A percentile compares a stretch with the other conserved stretches of the same genome.
Conservation (phyloP, 2,888 invertebrate species). For the Melanostoma scalare region DNA sequence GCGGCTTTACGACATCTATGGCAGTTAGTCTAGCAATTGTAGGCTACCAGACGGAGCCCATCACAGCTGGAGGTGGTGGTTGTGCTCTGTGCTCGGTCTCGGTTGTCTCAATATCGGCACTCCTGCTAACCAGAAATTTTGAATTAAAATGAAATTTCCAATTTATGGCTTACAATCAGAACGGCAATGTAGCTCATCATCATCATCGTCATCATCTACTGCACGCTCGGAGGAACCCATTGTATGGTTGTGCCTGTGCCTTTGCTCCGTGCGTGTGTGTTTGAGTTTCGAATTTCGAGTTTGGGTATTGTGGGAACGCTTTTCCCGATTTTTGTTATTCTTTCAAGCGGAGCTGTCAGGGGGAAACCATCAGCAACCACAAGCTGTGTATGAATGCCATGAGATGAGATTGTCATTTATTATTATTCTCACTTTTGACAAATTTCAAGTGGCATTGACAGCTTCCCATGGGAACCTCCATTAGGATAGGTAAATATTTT, state of each 20-base stretch:
- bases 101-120: background rate
- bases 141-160: constrained; percentile 67
- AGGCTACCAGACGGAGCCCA: constrained; percentile 29
- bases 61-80: constrained; percentile 22
- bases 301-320: constrained; percentile 45
- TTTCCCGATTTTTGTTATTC: constrained; percentile 56
- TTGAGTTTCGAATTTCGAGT: constrained; percentile 11
- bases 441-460: constrained; percentile 52
- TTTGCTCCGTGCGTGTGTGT: background rate
- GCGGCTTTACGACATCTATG: constrained; percentile 54
- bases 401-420: constrained; percentile 54
- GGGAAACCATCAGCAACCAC: background rate
- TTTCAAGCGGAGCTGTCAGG: constrained; percentile 8
- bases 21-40: constrained; percentile 10
- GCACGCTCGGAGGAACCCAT: constrained; percentile 14
- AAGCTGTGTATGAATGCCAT: constrained; percentile 10
- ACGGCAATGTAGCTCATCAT: constrained; percentile 55
- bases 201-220: constrained; percentile 28
- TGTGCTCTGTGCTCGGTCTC: constrained; percentile 7
- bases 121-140: constrained; percentile 35
- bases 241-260: background rate
- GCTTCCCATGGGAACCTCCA: constrained; percentile 54
- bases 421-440: constrained; percentile 66
- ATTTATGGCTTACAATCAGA: constrained; percentile 67
- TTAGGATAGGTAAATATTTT: constrained; percentile 67